A percentile compares a stretch with the other conserved stretches of the same genome.
Conservation (phyloP, 2,888 invertebrate genomes). For the Harmothoe impar region DNA sequence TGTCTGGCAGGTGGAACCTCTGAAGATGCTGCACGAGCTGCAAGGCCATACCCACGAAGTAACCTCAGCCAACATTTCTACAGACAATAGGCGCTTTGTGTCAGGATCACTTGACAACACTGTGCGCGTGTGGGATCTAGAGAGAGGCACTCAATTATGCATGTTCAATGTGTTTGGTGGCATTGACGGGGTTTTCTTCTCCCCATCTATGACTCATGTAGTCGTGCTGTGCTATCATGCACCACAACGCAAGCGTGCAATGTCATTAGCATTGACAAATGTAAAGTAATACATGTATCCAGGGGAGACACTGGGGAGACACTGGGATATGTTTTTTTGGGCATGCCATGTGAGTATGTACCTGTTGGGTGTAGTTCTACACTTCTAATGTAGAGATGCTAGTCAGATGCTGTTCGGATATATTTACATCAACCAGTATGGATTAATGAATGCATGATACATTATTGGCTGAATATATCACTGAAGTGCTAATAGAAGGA, state of each 20-base stretch:
- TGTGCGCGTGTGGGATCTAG: constrained; percentile 67
- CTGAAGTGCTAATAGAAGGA: no score
- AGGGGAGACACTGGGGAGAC: no score
- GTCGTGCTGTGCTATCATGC: constrained; percentile 63
- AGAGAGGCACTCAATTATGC: constrained; percentile 61
- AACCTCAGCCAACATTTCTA: constrained; percentile 47
- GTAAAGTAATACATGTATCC: no score
- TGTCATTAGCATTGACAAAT: constrained; percentile 62
- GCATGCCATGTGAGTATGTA: no score
- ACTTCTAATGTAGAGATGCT: no score
- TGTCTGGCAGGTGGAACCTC: constrained; percentile 63
- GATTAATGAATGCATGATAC: no score
- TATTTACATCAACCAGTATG: no score
- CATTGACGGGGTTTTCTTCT: constrained; percentile 59
- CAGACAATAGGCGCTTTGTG: constrained; percentile 64
- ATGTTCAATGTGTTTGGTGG: constrained; percentile 67
- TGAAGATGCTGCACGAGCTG: constrained; percentile 51
- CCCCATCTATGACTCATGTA: constrained; percentile 39
- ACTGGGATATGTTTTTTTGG: no score
- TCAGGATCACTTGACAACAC: constrained; percentile 69
- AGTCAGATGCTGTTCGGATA: no score
- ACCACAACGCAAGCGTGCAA: constrained; percentile 64
- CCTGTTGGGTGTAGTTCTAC: no score
- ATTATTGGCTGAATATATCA: no score
- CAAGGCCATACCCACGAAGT: constrained; percentile 65